Conservation (phyloP, 2,113 vertebrate species). For the Trogon surrucura region DNA sequence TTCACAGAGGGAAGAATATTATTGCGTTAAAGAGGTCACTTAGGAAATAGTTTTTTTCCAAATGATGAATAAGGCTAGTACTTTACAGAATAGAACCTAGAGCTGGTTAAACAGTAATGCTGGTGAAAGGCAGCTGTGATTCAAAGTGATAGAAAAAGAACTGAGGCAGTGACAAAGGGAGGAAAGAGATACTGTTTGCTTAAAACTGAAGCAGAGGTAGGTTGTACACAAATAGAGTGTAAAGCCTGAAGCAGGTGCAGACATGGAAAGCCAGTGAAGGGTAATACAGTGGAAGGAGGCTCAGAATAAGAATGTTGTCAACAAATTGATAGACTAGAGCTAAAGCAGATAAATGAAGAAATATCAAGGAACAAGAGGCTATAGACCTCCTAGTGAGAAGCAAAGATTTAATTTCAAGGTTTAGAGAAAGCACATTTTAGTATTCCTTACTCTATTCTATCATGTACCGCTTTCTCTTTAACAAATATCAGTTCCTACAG, state of each 20-base stretch:
- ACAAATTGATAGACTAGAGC: background rate
- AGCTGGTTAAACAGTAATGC: background rate
- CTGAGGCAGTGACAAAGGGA: background rate
- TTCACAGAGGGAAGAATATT: background rate
- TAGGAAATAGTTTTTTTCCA: background rate
- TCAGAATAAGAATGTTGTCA: background rate
- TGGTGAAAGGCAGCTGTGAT: background rate
- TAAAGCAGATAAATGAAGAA: background rate
- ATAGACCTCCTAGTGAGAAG: background rate
- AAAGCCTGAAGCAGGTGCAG: background rate
- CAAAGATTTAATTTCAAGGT: background rate
- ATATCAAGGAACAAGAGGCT: background rate
- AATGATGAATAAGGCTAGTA: background rate
- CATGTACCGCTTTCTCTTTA: background rate
- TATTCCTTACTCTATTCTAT: background rate
- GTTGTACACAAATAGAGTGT: background rate
- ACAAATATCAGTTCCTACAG: background rate
- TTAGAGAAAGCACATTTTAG: background rate
- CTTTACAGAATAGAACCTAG: background rate
- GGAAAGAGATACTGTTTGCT: background rate
- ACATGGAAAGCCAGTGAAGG: background rate
- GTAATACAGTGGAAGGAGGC: background rate
- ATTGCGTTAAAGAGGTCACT: background rate
- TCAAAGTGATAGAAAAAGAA: background rate
- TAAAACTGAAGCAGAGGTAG: background rate